A percentile compares a stretch with the other conserved stretches of the same genome.
phyloP scores from a whole-genome alignment of 1,140 invertebrate genomes.

The Zaprionus lachaisei region DNA sequence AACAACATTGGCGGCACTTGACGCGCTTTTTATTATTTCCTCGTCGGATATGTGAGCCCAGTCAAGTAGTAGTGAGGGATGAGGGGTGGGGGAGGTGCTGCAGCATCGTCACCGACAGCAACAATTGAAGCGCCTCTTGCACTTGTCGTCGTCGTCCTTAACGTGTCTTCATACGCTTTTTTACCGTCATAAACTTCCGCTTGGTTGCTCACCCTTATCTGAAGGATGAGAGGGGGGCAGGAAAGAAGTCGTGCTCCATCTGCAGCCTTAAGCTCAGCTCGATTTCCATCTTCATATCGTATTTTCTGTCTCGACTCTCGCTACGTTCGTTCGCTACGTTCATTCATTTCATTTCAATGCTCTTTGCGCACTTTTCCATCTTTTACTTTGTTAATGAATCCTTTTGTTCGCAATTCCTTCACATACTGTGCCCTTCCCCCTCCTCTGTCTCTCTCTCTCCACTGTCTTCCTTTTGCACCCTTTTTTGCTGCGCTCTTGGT shows the following conservation, averaged over 20 bases:
- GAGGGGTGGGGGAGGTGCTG: background rate
- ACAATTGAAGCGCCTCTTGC: constrained; percentile 24
- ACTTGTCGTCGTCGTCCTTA: constrained; percentile 28
- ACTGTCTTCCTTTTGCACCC: constrained; percentile 1
- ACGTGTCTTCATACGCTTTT: constrained; percentile 49
- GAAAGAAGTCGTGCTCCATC: background rate
- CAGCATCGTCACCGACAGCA: background rate
- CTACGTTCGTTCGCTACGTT: constrained; percentile 34
- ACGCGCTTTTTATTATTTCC: constrained; percentile 54
- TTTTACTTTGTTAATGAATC: constrained; percentile 82
- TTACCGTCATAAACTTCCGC: constrained; percentile 70
- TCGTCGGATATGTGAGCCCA: constrained; percentile 32
- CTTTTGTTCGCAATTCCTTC: constrained; percentile 74
- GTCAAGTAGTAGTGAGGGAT: constrained; percentile 6
- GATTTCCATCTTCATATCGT: constrained; percentile 20
- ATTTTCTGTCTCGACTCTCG: constrained; percentile 20
- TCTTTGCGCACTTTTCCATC: constrained; percentile 60
- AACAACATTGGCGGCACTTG: constrained; percentile 37
- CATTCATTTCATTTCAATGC: constrained; percentile 45
- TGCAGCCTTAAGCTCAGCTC: background rate
- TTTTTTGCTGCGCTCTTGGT: constrained; percentile 8
- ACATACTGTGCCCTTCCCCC: constrained; percentile 31
- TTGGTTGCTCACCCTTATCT: constrained; percentile 40
- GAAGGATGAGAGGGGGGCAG: too few relatives aligned
- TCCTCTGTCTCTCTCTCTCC: constrained; percentile 18